phyloP scores from a whole-genome alignment of 1,140 invertebrate species.

The Phortica variegata region DNA sequence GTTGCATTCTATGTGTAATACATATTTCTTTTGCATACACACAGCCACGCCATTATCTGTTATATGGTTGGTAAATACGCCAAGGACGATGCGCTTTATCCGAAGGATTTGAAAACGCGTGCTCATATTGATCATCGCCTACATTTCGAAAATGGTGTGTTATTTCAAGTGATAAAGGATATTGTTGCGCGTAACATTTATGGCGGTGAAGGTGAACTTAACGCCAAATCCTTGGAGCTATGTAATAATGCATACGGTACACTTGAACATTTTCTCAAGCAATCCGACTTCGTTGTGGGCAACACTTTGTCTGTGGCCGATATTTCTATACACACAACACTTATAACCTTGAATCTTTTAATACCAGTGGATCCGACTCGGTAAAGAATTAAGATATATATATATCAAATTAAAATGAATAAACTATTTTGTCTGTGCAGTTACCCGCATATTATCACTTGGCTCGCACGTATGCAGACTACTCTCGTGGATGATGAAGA shows the following conservation, averaged over 20 bases:
- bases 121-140: constrained; percentile 71
- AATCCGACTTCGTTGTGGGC: constrained; percentile 57
- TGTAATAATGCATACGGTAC: constrained; percentile 59
- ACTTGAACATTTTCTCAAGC: constrained; percentile 58
- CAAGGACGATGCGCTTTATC: constrained; percentile 65
- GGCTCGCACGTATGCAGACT: constrained; percentile 34
- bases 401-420: too few relatives aligned
- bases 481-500: constrained; percentile 38
- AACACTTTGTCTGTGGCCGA: constrained; percentile 64
- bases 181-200: constrained; percentile 49
- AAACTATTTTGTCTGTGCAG: constrained; percentile 1
- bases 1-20: background rate
- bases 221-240: constrained; percentile 27
- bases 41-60: constrained; percentile 68
- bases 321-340: constrained; percentile 57
- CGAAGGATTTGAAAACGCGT: constrained; percentile 64
- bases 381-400: background rate
- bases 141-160: constrained; percentile 69
- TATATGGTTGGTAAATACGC: constrained; percentile 73
- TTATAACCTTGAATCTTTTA: constrained; percentile 51
- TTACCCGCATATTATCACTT: constrained; percentile 24
- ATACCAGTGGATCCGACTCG: constrained; percentile 35
- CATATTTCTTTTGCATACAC: background rate
- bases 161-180: constrained; percentile 59
- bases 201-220: constrained; percentile 39